Base-by-base conservation (phyloP, 1,140 invertebrate species). In the Lethrus apterus region DNA sequence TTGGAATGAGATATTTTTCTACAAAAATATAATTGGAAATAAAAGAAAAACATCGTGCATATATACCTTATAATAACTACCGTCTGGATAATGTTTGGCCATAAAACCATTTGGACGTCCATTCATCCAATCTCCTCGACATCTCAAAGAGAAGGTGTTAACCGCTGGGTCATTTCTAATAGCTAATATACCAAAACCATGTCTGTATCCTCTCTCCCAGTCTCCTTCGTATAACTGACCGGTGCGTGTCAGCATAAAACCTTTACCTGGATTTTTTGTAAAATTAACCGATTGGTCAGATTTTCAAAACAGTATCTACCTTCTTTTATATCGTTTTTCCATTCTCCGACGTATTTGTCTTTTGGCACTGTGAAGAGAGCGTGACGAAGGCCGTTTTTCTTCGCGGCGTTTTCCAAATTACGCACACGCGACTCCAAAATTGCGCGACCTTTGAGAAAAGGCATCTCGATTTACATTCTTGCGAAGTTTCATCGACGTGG, bases 1-100 rank as follows among this genome's bases (percentile, higher is more conserved):
- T n/a, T n/a, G n/a, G n/a, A n/a, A n/a, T n/a, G n/a, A n/a, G n/a
- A n/a, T n/a, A n/a, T n/a, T n/a, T n/a, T n/a, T n/a, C n/a, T n/a
- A n/a, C n/a, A n/a, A n/a, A n/a, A n/a, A n/a, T n/a, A n/a, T n/a
- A n/a, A n/a, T n/a, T n/a, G n/a, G n/a, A n/a, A n/a, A n/a, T n/a
- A n/a, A n/a, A n/a, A n/a, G n/a, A n/a, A n/a, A n/a, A n/a, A n/a
- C n/a, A n/a, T n/a, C n/a, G n/a, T n/a, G n/a, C 70, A 79, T 85
- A 41, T 75, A 68, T 4, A 83, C 84, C 40, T 77, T 69, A 51
- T 80, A 83, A 21, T 74, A 68, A 34, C 70, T 68, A 2, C 71
- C 73, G 42, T 79, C 71, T n/a, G 65, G 57, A 51, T 74, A 79
- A 52, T 74, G 73, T 23, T 66, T 56, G 54, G 70, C 61, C 2